Base-by-base conservation (phyloP, 2,797 vertebrate genomes). In the Notolabrus celidotus region DNA sequence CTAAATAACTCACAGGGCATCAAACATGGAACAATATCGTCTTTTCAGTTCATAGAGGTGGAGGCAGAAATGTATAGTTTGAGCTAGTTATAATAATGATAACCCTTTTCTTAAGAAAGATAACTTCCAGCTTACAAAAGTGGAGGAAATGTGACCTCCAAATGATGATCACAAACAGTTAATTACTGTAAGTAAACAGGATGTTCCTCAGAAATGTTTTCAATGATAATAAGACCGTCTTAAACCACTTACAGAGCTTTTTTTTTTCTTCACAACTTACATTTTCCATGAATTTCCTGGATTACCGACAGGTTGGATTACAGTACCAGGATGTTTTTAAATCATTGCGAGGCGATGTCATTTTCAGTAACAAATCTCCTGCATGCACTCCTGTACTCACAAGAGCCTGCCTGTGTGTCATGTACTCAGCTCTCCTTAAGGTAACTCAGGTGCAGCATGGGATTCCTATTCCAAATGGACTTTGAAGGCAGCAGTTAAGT, bases 391-490 rank as follows among this genome's bases (percentile, higher is more conserved):
- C 31, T 67, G 33, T 52, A 49, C n/a, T 71, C 51, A 60, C 1
- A 16, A 55, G 41, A 57, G 36, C 22, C 7, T 17, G 49, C 31
- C 70, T 36, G 23, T 17, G 11, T 38, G 65, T 51, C 20, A 34
- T 53, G 69, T 74, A 46, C 65, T 79, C 53, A 57, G 51, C 47
- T 73, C 27, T 64, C 41, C 51, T 71, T 36, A 42, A 67, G 53
- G 45, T 51, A 67, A 66, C n/a, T 61, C 49, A 53, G 34, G 17
- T 50, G 23, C 19, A 42, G 29, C 11, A 2, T 39, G 67, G 64
- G 61, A 78, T 59, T 70, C 16, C 12, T 56, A 22, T 59, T 85
- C 54, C 53, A 2, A 0, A 8, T 74, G 7, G 74, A 76, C 33
- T 65, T 62, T 46, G 7, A 58, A 20, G 29, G 14, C 53, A 19